A percentile compares a stretch with the other conserved stretches of the same genome.
phyloP scores from a whole-genome alignment of 2,888 invertebrate species.

The Sesamia inferens region DNA sequence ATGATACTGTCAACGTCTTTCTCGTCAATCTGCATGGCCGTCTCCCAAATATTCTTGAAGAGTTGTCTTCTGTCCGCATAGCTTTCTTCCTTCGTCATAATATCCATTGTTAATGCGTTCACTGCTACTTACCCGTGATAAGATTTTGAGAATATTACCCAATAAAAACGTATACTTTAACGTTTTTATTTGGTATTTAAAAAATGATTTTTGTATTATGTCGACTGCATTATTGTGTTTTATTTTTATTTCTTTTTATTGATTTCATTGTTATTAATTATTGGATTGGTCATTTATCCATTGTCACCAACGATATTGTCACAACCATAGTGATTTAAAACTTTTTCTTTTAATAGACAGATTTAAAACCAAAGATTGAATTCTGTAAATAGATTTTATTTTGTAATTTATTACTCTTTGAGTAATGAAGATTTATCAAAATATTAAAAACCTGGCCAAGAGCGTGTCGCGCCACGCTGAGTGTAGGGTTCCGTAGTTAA shows the following conservation, averaged over 20 bases:
- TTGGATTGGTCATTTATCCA: slow-evolving; percentile 1
- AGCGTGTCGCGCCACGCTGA: too few relatives aligned
- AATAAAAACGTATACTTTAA: not conserved
- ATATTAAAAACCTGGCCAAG: too few relatives aligned
- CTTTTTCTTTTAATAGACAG: slow-evolving; percentile 3
- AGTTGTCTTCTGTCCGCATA: slow-evolving; percentile 79
- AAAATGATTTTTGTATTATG: slow-evolving; percentile 9
- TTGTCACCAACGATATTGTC: slow-evolving; percentile 11
- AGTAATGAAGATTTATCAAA: too few relatives aligned
- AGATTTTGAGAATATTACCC: not conserved
- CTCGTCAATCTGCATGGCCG: slow-evolving; percentile 74
- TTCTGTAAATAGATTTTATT: slow-evolving; percentile 5
- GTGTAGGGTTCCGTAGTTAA: too few relatives aligned
- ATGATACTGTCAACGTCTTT: slow-evolving; percentile 71
- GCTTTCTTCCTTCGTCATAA: slow-evolving; percentile 77
- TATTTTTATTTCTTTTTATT: slow-evolving; percentile 1
- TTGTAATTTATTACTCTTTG: too few relatives aligned
- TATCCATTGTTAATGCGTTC: slow-evolving; percentile 60
- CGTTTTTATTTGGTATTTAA: not conserved
- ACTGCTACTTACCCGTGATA: not conserved
- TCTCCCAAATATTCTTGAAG: slow-evolving; percentile 84
- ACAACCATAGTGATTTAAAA: not conserved
- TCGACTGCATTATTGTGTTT: slow-evolving; percentile 34
- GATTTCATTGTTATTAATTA: not conserved
- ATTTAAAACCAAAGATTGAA: not conserved